Evolutionary conservation across 1,140 invertebrate species (phyloP), one percentile per base, ranked within the genome.

Genomic region (Drosophila navojoa): DNA sequence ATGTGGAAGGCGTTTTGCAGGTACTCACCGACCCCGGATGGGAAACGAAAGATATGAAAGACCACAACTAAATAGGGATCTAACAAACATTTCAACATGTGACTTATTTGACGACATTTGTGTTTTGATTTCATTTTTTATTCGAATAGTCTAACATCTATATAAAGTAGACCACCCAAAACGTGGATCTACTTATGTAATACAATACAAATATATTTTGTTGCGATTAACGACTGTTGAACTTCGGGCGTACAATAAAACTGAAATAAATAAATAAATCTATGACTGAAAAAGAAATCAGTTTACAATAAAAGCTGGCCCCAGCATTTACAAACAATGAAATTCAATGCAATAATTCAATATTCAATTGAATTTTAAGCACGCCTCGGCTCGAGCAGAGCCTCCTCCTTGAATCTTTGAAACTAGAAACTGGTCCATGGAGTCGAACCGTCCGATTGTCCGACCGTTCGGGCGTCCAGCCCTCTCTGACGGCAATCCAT

Each of bases 331-430:
- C 90, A 91, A 91, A 91, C 90, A 91, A 91, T 91, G 90, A 90
- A 90, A 91, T 91, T 90, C 90, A 91, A 91, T 91, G 81, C 90
- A 91, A 91, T 90, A 86, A 90, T 84, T 91, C 90, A 90, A 91
- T 80, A 91, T 91, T 91, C 90, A 90, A 91, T 91, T 91, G 90
- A 91, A 91, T 91, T 86, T 91, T 91, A 91, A 91, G 90, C 87
- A 90, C 73, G 77, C 76, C 64, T 25, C 22, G 73, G 64, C 62
- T 58, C 73, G 42, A 50, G 47, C 32, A 22, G 44, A 32, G 42
- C 73, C 63, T 61, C 60, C 62, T 55, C n/a, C 49, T 52, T 42
- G 47, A 16, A 67, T 71, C 68, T 66, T 22, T 66, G 64, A 74
- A 69, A 69, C 64, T 69, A 61, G 71, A 68, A 55, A 67, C 63